Base-by-base conservation (phyloP, 2,113 vertebrate genomes). In the Prochilodus magdalenae region DNA sequence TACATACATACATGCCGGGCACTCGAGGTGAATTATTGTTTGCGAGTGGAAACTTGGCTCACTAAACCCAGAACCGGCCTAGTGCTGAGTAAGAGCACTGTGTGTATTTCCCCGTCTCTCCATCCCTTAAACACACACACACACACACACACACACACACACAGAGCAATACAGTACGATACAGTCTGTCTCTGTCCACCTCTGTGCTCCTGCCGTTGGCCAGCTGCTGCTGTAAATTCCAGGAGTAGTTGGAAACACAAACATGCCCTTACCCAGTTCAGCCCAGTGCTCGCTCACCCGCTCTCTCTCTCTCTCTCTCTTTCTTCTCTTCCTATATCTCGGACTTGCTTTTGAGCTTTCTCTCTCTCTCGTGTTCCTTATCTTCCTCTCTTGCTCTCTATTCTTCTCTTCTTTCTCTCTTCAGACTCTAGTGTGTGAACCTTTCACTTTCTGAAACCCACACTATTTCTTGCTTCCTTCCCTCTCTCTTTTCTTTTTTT, bases 11-110 rank as follows among this genome's bases (percentile, higher is more conserved):
- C 87, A 89, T 83, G 90, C 87, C 91, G 83, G 88, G 88, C 89
- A 91, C 90, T 93, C 92, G 89, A 91, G 90, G 87, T 91, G 93
- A 95, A 93, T 93, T 93, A 94, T 93, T 93, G 91, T 94, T 92
- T 88, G 89, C 18, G 74, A 91, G 89, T 93, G 92, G 93, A 94
- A 94, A 94, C 92, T 93, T 93, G 91, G 93, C 91, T 87, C 86
- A 85, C 89, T 86, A 87, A 90, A 88, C 88, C 89, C 82, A 75
- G 86, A 88, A 85, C 89, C 89, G 85, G 90, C 87, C 88, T 91
- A 89, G 89, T 86, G 87, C 90, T 92, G 91, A 92, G 87, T 91
- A 91, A 91, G 89, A 90, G 85, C 88, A 90, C 87, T 91, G 91
- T 92, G 90, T 92, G 80, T 84, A 60, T 86, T 55, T 85, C 66